These are phyloP conservation scores for Coluber constrictor DNA, from an alignment of 2,797 vertebrate species.

Conservation along the genomic window DNA sequence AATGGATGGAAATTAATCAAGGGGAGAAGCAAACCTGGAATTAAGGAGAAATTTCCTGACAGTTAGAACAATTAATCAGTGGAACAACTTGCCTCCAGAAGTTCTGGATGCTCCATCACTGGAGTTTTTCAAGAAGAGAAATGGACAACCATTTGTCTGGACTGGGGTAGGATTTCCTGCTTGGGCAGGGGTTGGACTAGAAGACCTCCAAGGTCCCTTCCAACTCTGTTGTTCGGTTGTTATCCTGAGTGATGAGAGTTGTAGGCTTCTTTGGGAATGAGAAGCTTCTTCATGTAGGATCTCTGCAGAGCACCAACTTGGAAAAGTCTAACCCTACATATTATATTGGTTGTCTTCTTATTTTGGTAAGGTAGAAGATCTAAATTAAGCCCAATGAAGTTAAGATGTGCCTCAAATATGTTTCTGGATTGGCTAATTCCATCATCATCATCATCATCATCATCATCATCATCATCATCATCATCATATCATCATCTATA, in stretches of 20 bases:
- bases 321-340: background rate
- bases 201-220: background rate
- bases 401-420: background rate
- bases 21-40: background rate
- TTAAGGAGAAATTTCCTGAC: too few relatives aligned
- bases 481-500: background rate
- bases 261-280: background rate
- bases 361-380: background rate
- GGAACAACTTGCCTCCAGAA: too few relatives aligned
- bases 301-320: background rate
- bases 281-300: background rate
- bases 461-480: background rate
- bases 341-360: background rate
- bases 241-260: background rate
- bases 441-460: background rate
- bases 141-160: background rate
- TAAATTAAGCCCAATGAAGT: background rate
- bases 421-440: background rate
- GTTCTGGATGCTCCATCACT: too few relatives aligned
- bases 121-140: too few relatives aligned
- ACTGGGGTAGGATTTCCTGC: background rate
- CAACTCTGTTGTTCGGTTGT: background rate
- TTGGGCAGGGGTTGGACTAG: background rate
- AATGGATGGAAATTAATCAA: background rate
- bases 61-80: too few relatives aligned